Percentiles rank a stretch among this genome's conserved stretches.
Conservation (phyloP, 2,113 vertebrate genomes). For the Notothenia rossii region DNA sequence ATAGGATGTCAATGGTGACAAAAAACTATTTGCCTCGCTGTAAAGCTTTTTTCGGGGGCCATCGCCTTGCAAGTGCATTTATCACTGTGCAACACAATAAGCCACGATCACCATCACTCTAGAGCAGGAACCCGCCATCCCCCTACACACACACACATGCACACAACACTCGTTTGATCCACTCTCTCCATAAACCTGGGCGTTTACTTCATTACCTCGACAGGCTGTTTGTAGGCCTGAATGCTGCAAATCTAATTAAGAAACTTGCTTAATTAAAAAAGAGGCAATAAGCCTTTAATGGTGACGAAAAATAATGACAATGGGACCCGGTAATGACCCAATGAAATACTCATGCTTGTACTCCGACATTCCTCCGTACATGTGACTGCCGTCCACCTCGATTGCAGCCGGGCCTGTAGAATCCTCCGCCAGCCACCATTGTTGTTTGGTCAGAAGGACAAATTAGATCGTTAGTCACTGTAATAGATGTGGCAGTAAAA, state of each 20-base stretch:
- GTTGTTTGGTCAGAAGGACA: constrained; percentile 71
- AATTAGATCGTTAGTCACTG: constrained; percentile 70
- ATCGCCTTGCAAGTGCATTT: constrained; percentile 53
- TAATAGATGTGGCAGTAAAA: constrained; percentile 70
- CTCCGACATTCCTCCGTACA: neutral
- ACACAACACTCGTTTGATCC: constrained; percentile 30
- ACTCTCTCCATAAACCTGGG: constrained; percentile 60
- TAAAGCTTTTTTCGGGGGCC: constrained; percentile 14
- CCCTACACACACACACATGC: constrained; percentile 6
- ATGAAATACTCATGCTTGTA: constrained; percentile 64
- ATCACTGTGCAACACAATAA: constrained; percentile 59
- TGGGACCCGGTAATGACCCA: constrained; percentile 72
- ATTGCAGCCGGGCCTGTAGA: constrained; percentile 7
- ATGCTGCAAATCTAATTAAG: constrained; percentile 78
- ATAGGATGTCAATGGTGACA: constrained; percentile 70
- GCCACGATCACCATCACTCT: constrained; percentile 63
- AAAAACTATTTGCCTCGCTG: constrained; percentile 67
- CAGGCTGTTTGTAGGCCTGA: constrained; percentile 68
- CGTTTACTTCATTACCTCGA: constrained; percentile 73
- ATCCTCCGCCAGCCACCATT: constrained; percentile 23
- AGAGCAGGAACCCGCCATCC: constrained; percentile 22
- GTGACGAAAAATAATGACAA: constrained; percentile 74
- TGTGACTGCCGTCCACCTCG: neutral
- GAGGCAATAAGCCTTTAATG: constrained; percentile 77
- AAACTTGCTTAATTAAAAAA: constrained; percentile 83